Evolutionary conservation across 2,113 vertebrate species (phyloP).

Genomic region (Pontoporia blainvillei): DNA sequence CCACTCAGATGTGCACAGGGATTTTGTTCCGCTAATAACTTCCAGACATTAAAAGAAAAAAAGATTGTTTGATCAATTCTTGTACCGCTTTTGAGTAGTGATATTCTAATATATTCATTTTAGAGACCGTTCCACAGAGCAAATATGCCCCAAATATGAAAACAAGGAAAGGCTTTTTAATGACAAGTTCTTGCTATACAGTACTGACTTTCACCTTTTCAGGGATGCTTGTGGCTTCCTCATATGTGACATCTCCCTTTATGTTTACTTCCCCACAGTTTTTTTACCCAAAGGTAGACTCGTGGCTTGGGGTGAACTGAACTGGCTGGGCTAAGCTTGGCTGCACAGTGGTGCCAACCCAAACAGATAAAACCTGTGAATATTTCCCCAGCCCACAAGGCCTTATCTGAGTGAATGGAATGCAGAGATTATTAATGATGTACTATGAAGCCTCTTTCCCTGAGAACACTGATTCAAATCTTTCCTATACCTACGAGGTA

Average conservation of each 20-base stretch:
- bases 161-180: background rate
- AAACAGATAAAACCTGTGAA: conserved; percentile 26
- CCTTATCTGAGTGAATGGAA: conserved; percentile 54
- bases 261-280: background rate
- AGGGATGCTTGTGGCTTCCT: background rate
- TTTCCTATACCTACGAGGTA: background rate
- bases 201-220: background rate
- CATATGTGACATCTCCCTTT: background rate
- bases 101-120: background rate
- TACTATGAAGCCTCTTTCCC: conserved; percentile 33
- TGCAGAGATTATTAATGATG: conserved; percentile 45
- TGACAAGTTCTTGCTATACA: background rate
- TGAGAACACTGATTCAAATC: conserved; percentile 46
- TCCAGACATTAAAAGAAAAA: background rate
- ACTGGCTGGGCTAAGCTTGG: background rate
- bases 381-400: conserved; percentile 1
- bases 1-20: background rate
- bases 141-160: background rate
- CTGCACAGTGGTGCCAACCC: background rate
- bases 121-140: background rate
- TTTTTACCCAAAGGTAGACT: background rate
- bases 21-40: background rate
- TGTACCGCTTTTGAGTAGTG: background rate
- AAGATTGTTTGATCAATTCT: background rate
- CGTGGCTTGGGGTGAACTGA: background rate